Evolutionary conservation across 1,140 invertebrate genomes (phyloP), one percentile per base, ranked within the genome.

Genomic region (Drosophila repletoides): DNA sequence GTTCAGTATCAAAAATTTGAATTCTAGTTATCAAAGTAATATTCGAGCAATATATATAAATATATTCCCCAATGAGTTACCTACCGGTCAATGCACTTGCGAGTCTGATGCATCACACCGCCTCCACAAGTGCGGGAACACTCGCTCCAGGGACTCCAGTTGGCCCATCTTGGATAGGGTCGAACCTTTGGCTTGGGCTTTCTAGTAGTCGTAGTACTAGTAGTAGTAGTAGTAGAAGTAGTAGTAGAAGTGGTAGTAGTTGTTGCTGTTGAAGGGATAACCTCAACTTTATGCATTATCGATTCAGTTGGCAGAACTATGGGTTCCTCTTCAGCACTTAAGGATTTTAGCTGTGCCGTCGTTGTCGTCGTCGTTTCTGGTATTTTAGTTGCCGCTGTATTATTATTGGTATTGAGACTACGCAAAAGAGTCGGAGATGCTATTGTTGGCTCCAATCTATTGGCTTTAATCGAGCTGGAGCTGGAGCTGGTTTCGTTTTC

Each of bases 81-180:
- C 72, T 46, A 90, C 89, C 75, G 68, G 36, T 72, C 72, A 31
- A 90, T 79, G 52, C 89, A 90, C 46, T 89, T 89, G 19, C 68
- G 73, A 92, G 91, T 93, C 87, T 96, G 95, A 66, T 92, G 93
- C 34, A 94, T 92, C 0, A 98, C 95, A 15, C 96, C 96, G 12
- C 96, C 96, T 0, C 96, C 96, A 86, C 97, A 98, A 7, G 94
- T 93, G 21, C 96, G 91, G 0, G 95, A 97, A 89, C 97, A 98
- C 3, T 93, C 91, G 34, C 93, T 93, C 14, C 94, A 93, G 17
- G 92, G 90, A 1, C 93, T 93, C 96, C 96, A 98, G 1, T 94
- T 93, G 1, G 93, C 92, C 95, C 95, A 96, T 43, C 83, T 90
- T 12, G 92, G 91, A 17, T 81, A 89, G 5, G 74, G 63, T 45